Evolutionary conservation across 2,113 vertebrate genomes (phyloP).

Genomic region (Cercopithecus mona): DNA sequence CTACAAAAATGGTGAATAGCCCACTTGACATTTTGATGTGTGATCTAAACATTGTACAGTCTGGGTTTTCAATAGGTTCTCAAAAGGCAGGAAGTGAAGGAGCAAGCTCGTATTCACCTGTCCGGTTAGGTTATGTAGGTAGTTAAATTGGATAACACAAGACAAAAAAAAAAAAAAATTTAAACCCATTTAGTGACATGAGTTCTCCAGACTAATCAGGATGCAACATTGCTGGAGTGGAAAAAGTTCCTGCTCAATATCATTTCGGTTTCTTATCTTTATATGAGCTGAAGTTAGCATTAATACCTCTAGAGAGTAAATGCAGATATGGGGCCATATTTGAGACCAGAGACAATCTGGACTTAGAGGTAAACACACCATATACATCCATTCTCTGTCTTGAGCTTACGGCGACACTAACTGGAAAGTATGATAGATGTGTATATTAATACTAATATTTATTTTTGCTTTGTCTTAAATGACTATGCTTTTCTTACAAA

Average conservation of each 20-base stretch:
- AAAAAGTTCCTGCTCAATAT: background rate
- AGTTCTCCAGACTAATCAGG: background rate
- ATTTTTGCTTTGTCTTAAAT: constrained; percentile 22
- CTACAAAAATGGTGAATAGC: background rate
- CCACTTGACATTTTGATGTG: background rate
- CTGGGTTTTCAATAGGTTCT: constrained; percentile 5
- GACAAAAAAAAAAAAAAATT: background rate
- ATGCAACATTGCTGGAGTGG: background rate
- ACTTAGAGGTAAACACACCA: background rate
- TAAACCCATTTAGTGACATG: background rate
- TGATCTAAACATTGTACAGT: background rate
- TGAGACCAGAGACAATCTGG: background rate
- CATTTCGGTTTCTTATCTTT: background rate
- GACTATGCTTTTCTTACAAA: constrained; percentile 15
- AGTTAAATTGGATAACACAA: background rate
- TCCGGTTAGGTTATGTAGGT: background rate
- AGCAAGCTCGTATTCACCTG: background rate
- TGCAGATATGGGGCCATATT: background rate
- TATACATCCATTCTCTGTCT: background rate
- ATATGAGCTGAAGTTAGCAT: background rate
- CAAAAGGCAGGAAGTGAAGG: background rate
- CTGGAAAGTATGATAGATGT: background rate
- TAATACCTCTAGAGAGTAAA: background rate
- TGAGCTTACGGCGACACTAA: constrained; percentile 39
- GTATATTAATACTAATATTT: constrained; percentile 19